phyloP scores from a whole-genome alignment of 1,140 invertebrate genomes.

The Geopemphigus sp. region DNA sequence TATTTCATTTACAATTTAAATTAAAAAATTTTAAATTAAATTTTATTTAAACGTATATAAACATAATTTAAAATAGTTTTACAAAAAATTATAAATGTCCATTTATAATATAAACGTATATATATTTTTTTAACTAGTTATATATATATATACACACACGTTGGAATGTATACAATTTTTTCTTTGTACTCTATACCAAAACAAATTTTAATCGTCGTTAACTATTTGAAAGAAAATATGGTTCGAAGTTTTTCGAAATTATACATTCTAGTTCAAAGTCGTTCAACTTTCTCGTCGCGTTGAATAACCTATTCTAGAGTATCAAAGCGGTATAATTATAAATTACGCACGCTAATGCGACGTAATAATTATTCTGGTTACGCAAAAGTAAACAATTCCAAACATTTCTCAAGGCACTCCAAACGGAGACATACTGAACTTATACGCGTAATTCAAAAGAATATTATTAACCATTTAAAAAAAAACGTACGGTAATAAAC shows the following conservation, averaged over 20 bases:
- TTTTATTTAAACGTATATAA: too few species aligned
- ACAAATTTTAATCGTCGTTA: background rate
- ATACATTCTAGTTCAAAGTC: background rate
- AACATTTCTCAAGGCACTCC: background rate
- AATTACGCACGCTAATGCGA: background rate
- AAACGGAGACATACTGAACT: background rate
- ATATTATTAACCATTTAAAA: background rate
- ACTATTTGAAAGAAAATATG: background rate
- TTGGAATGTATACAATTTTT: too few species aligned
- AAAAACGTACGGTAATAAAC: too few species aligned
- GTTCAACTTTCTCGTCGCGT: background rate
- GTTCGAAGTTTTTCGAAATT: background rate
- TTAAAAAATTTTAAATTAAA: too few species aligned
- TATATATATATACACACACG: too few species aligned
- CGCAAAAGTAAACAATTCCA: slow-evolving; percentile 5
- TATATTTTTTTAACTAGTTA: too few species aligned
- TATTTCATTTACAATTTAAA: too few species aligned
- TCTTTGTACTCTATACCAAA: background rate
- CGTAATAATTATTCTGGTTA: background rate
- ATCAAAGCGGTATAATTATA: slow-evolving; percentile 1
- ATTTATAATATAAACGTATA: too few species aligned
- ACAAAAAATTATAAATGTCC: too few species aligned
- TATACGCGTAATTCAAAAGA: background rate
- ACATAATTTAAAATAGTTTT: too few species aligned
- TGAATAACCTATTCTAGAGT: background rate